phyloP scores from a whole-genome alignment of 2,797 vertebrate genomes.

The Acrossocheilus wenchowensis region DNA sequence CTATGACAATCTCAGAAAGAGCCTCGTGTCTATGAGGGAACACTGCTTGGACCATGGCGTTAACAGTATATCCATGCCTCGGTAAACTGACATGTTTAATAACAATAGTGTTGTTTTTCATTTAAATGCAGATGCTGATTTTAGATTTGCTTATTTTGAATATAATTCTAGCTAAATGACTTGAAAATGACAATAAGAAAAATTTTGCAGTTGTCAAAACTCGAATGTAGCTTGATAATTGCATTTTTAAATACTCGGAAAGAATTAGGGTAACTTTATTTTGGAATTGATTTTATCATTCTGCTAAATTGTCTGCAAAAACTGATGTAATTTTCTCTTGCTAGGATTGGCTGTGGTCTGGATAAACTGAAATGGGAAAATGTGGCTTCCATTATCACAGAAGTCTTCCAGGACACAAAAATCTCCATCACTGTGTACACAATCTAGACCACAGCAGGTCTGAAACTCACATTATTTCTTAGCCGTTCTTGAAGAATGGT shows the following conservation, averaged over 20 bases:
- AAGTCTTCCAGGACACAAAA: slow-evolving; percentile 84
- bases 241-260: background rate
- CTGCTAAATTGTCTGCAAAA: background rate
- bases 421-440: slow-evolving; percentile 89
- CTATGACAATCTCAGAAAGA: slow-evolving; percentile 79
- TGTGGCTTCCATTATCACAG: slow-evolving; percentile 85
- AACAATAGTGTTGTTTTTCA: background rate
- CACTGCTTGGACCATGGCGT: slow-evolving; percentile 84
- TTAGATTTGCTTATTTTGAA: background rate
- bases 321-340: slow-evolving; percentile 10
- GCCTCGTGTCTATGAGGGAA: slow-evolving; percentile 89
- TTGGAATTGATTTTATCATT: background rate
- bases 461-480: background rate
- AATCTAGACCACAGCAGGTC: slow-evolving; percentile 61
- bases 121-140: background rate
- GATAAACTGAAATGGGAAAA: slow-evolving; percentile 84
- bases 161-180: background rate
- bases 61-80: slow-evolving; percentile 88
- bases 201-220: background rate
- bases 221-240: background rate
- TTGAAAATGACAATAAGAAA: background rate
- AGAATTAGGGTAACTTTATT: background rate
- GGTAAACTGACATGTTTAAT: slow-evolving; percentile 70
- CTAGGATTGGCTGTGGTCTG: slow-evolving; percentile 93
- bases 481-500: slow-evolving; percentile 1